These are phyloP conservation scores for Grapholita molesta DNA, from an alignment of 1,140 invertebrate genomes.

Conservation along the genomic window DNA sequence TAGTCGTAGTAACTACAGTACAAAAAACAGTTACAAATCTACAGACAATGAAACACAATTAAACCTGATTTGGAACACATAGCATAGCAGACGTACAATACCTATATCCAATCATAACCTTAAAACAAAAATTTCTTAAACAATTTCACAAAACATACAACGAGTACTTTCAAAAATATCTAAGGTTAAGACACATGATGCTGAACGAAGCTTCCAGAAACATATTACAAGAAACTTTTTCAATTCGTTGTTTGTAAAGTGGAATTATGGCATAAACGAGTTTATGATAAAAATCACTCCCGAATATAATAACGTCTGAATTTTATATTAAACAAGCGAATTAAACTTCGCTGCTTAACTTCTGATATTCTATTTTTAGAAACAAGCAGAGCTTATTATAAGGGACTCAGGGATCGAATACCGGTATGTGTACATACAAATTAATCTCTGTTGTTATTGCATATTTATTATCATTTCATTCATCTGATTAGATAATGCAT, in stretches of 20 bases:
- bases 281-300: slow-evolving; percentile 38
- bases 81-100: too few species aligned
- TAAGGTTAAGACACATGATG: slow-evolving; percentile 6
- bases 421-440: too few species aligned
- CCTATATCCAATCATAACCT: too few species aligned
- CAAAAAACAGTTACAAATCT: too few species aligned
- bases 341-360: neutral
- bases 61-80: too few species aligned
- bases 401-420: too few species aligned
- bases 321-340: neutral
- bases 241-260: slow-evolving; percentile 55
- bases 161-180: neutral
- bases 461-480: too few species aligned
- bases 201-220: slow-evolving; percentile 22
- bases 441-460: too few species aligned
- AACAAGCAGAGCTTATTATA: slow-evolving; percentile 15
- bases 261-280: slow-evolving; percentile 53
- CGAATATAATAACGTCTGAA: neutral
- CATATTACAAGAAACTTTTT: slow-evolving; percentile 52
- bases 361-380: neutral
- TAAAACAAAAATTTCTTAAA: slow-evolving; percentile 2
- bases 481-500: too few species aligned
- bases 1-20: too few species aligned
- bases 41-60: too few species aligned
- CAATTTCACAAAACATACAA: neutral